phyloP scores from a whole-genome alignment of 37 sponge, comb jelly and placozoan species.

The Diacarnus erythraeanus region DNA sequence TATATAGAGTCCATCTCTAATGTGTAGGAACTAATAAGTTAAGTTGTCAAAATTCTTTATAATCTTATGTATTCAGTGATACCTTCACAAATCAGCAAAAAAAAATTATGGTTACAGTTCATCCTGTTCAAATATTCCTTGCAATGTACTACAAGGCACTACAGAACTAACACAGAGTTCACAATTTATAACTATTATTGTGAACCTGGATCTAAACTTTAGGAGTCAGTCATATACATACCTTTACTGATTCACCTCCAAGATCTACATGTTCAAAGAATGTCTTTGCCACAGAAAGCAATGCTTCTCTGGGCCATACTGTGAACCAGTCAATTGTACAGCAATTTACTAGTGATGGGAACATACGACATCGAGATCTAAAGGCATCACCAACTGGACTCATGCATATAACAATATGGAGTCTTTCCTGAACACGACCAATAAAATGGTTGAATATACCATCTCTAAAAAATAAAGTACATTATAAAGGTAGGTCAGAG shows the following conservation, averaged over 20 bases:
- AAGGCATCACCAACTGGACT: slow-evolving; percentile 99
- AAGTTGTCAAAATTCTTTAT: too few species aligned
- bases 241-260: slow-evolving; percentile 89
- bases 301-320: slow-evolving; percentile 96
- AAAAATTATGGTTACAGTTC: too few species aligned
- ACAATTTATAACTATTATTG: neutral
- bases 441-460: slow-evolving; percentile 96
- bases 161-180: neutral
- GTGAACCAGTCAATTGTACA: slow-evolving; percentile 99
- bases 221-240: neutral
- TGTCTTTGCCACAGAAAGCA: slow-evolving; percentile 92
- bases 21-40: too few species aligned
- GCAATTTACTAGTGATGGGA: slow-evolving; percentile 98
- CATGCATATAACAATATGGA: slow-evolving; percentile 99
- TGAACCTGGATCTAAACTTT: too few species aligned
- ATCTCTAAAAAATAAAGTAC: slow-evolving; percentile 62
- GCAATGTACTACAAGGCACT: too few species aligned
- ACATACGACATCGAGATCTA: slow-evolving; percentile 94
- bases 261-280: slow-evolving; percentile 96
- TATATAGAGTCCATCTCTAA: too few species aligned
- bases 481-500: neutral
- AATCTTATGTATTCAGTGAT: too few species aligned
- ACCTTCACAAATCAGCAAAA: too few species aligned
- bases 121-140: too few species aligned
- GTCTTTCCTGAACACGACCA: slow-evolving; percentile 82